phyloP scores from a whole-genome alignment of 2,888 invertebrate genomes.

The Harpalus rubripes region DNA sequence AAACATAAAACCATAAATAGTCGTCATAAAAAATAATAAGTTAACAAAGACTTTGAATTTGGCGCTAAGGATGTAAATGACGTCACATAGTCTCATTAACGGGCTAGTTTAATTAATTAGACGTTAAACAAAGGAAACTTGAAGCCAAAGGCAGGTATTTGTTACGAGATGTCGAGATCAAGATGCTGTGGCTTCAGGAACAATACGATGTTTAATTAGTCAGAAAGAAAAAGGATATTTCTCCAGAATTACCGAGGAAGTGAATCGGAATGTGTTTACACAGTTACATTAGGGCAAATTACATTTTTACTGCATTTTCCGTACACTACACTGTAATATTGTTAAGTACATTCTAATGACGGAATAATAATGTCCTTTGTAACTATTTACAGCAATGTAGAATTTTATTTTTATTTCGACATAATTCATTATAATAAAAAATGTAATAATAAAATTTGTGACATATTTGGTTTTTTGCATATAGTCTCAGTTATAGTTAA shows the following conservation, averaged over 20 bases:
- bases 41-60: slow-evolving; percentile 17
- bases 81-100: slow-evolving; percentile 53
- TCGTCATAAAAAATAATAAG: slow-evolving; percentile 17
- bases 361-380: not conserved
- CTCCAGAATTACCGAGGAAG: not conserved
- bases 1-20: slow-evolving; percentile 29
- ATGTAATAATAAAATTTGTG: not conserved
- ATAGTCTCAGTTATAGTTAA: no score
- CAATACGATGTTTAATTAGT: slow-evolving; percentile 32
- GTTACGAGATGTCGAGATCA: slow-evolving; percentile 38
- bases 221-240: slow-evolving; percentile 15
- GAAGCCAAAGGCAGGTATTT: slow-evolving; percentile 50
- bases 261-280: slow-evolving; percentile 8
- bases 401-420: not conserved
- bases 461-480: no score
- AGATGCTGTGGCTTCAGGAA: slow-evolving; percentile 11
- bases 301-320: not conserved
- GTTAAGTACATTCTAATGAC: not conserved
- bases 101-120: slow-evolving; percentile 58
- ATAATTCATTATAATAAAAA: not conserved
- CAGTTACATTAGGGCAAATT: not conserved
- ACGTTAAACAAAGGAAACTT: slow-evolving; percentile 30
- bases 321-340: not conserved
- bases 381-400: not conserved
- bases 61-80: slow-evolving; percentile 27